These are phyloP conservation scores for cat (Felis catus) DNA, from an alignment of 2,113 vertebrate genomes.

Conservation along the genomic window F.catus_Fca126_mat1.0 CM031428.1:29615501-29616000, in stretches of 20 bases:
- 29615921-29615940: not conserved
- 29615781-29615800: not conserved
- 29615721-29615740: not conserved
- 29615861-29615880: not conserved
- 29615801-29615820: not conserved
- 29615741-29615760: not conserved
- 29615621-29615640: not conserved
- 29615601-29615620: not conserved
- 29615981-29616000: not conserved
- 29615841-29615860: not conserved
- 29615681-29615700: not conserved
- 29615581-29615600: not conserved
- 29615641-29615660: not conserved
- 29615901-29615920: not conserved
- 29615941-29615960: not conserved
- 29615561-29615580: too few relatives aligned
- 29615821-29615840: not conserved
- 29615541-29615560: not conserved
- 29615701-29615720: not conserved
- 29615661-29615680: not conserved
- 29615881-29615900: not conserved
- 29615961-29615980: not conserved
- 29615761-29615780: not conserved
- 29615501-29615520: not conserved
- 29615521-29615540: not conserved